A percentile compares a stretch with the other conserved stretches of the same genome.
phyloP scores from a whole-genome alignment of 2,113 vertebrate genomes.

The Melanostigma gelatinosum region DNA sequence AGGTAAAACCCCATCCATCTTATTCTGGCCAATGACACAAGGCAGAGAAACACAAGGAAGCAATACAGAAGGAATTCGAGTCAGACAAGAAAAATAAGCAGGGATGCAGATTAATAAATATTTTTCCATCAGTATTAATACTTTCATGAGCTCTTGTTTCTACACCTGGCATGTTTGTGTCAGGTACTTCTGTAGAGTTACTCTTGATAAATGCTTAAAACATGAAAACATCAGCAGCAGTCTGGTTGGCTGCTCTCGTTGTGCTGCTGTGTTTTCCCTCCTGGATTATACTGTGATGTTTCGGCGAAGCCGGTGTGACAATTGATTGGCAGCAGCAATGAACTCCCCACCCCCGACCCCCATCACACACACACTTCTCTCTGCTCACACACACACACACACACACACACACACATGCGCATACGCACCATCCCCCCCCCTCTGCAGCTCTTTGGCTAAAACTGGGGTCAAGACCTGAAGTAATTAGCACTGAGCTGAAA shows the following conservation, averaged over 20 bases:
- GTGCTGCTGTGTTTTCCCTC: slow-evolving; percentile 36
- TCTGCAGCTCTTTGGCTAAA: slow-evolving; percentile 59
- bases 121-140: background rate
- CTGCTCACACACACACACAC: slow-evolving; percentile 10
- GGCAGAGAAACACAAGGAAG: background rate
- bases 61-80: background rate
- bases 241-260: slow-evolving; percentile 20
- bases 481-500: slow-evolving; percentile 80
- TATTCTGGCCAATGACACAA: slow-evolving; percentile 3
- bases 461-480: slow-evolving; percentile 72
- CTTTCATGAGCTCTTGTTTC: background rate
- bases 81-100: background rate
- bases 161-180: background rate
- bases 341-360: slow-evolving; percentile 48
- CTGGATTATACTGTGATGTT: slow-evolving; percentile 49
- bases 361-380: slow-evolving; percentile 24
- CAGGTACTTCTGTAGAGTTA: background rate
- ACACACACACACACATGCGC: slow-evolving; percentile 31
- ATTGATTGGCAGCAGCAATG: slow-evolving; percentile 75
- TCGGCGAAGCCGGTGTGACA: slow-evolving; percentile 57
- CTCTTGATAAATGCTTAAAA: slow-evolving; percentile 1
- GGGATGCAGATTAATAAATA: background rate
- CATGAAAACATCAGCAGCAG: slow-evolving; percentile 7
- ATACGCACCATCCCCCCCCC: slow-evolving; percentile 54
- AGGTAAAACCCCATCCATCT: background rate